These are phyloP conservation scores for Scaptomyza pallida DNA, from an alignment of 1,140 invertebrate genomes.

Conservation along the genomic window DNA sequence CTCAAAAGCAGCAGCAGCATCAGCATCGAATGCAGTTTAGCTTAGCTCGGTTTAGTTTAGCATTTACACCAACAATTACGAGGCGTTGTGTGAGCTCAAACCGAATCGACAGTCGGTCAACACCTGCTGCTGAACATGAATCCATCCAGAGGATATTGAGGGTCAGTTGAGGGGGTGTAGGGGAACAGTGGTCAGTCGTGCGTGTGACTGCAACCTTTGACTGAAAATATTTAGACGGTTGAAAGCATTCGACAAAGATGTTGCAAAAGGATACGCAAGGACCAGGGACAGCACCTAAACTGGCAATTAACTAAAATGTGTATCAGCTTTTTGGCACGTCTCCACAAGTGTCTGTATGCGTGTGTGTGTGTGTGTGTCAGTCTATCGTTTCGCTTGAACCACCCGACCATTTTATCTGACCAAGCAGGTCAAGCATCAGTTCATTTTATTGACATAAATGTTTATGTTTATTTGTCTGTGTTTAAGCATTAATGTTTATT, in stretches of 20 bases:
- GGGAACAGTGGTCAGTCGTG: slow-evolving; percentile 36
- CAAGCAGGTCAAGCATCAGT: slow-evolving; percentile 75
- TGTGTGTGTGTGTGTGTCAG: background rate
- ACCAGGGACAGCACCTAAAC: slow-evolving; percentile 3
- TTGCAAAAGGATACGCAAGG: slow-evolving; percentile 19
- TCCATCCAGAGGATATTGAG: background rate
- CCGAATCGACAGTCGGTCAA: slow-evolving; percentile 41
- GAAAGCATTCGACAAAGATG: slow-evolving; percentile 42
- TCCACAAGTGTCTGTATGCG: background rate
- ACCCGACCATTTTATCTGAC: slow-evolving; percentile 62
- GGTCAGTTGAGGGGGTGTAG: background rate
- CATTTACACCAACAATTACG: slow-evolving; percentile 34
- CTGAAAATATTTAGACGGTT: slow-evolving; percentile 53
- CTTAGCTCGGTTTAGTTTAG: slow-evolving; percentile 6
- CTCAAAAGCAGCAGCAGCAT: slow-evolving; percentile 27
- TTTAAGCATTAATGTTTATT: slow-evolving; percentile 76
- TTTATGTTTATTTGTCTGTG: slow-evolving; percentile 80
- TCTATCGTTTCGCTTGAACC: slow-evolving; percentile 20
- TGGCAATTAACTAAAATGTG: slow-evolving; percentile 51
- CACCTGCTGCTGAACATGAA: slow-evolving; percentile 27
- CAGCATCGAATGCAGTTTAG: background rate
- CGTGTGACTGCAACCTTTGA: slow-evolving; percentile 41
- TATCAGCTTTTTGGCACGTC: slow-evolving; percentile 26
- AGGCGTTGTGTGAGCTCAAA: slow-evolving; percentile 14
- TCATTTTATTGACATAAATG: slow-evolving; percentile 81